phyloP scores from a whole-genome alignment of 2,797 vertebrate genomes.

The Poliocrania exsul region DNA sequence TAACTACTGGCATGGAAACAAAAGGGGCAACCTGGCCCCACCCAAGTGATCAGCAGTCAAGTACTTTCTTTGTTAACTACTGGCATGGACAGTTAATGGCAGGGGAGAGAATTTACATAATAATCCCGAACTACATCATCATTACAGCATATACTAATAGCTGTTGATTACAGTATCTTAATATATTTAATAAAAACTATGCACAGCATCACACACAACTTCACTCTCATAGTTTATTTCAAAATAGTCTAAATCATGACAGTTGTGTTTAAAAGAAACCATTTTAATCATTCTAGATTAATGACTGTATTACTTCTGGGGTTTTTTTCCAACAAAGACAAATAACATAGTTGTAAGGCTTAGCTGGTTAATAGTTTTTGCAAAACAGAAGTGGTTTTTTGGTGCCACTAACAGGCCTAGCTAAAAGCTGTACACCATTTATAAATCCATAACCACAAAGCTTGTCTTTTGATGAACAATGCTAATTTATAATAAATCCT shows the following conservation, averaged over 20 bases:
- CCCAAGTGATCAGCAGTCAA: too few species aligned
- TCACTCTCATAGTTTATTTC: constrained; percentile 28
- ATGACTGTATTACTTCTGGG: constrained; percentile 34
- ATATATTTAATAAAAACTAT: not conserved
- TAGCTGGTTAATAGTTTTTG: not conserved
- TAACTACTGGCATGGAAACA: too few species aligned
- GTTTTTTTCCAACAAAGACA: constrained; percentile 24
- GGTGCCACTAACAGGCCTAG: not conserved
- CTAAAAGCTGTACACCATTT: not conserved
- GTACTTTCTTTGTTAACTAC: too few species aligned
- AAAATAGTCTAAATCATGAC: not conserved
- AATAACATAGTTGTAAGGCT: not conserved
- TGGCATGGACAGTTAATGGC: too few species aligned
- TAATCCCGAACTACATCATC: too few species aligned
- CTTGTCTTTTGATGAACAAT: not conserved
- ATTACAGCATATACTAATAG: not conserved
- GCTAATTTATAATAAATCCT: not conserved
- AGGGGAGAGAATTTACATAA: too few species aligned
- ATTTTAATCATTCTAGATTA: constrained; percentile 49
- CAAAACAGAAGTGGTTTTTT: not conserved
- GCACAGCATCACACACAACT: not conserved
- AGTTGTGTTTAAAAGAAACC: constrained; percentile 51
- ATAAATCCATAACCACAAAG: not conserved
- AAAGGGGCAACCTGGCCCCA: too few species aligned
- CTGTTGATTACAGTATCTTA: not conserved